Conservation (phyloP, 2,113 vertebrate genomes). For the Felis chaus region DNA sequence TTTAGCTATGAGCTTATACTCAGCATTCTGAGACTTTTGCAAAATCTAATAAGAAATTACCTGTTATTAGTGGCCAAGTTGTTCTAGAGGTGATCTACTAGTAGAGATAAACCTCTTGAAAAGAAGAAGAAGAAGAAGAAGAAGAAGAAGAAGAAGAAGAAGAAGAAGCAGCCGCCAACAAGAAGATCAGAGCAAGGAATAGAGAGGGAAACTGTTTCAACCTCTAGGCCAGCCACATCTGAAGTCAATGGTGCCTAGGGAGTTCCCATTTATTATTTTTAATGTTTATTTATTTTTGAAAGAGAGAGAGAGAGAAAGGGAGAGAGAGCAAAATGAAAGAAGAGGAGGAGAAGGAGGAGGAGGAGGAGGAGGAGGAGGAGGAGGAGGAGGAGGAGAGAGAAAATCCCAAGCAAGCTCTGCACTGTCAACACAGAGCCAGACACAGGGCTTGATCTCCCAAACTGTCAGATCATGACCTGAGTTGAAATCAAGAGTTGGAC, state of each 20-base stretch:
- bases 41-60: background rate
- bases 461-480: too few relatives aligned
- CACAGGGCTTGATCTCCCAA: too few relatives aligned
- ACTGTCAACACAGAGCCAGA: too few relatives aligned
- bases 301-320: too few relatives aligned
- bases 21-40: background rate
- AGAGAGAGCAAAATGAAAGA: too few relatives aligned
- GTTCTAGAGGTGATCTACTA: background rate
- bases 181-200: background rate
- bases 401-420: too few relatives aligned
- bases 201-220: background rate
- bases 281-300: too few relatives aligned
- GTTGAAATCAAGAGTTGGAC: too few relatives aligned
- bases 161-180: background rate
- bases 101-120: background rate
- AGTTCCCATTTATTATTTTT: background rate
- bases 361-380: too few relatives aligned
- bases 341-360: too few relatives aligned
- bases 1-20: background rate
- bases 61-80: background rate
- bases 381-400: too few relatives aligned
- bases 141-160: background rate
- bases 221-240: background rate
- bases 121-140: background rate
- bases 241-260: background rate